These are phyloP conservation scores for Lissonota sp. DNA, from an alignment of 2,888 invertebrate species.

Conservation along the genomic window DNA sequence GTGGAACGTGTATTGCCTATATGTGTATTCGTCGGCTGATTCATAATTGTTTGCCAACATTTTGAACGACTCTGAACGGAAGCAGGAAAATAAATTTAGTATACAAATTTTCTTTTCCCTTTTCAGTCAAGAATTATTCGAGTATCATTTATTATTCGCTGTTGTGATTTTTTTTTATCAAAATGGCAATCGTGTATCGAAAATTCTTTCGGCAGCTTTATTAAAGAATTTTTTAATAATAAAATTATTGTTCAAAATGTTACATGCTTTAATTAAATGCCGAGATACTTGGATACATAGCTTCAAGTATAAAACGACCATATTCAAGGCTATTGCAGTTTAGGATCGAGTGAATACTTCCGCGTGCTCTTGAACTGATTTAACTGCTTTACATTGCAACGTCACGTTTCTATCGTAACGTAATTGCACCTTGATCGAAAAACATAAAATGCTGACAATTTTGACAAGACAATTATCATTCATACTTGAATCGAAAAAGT, in stretches of 20 bases:
- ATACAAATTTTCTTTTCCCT: constrained; percentile 1
- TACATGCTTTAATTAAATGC: too few relatives aligned
- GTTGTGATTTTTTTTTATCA: too few relatives aligned
- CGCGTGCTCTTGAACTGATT: constrained; percentile 52
- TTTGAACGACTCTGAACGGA: too few relatives aligned
- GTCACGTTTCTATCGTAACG: constrained; percentile 23
- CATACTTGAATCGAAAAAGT: background rate
- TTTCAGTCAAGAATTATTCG: background rate
- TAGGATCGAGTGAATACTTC: constrained; percentile 54
- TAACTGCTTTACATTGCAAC: constrained; percentile 12
- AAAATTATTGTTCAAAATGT: too few relatives aligned
- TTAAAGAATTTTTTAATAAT: too few relatives aligned
- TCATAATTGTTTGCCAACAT: constrained; percentile 60
- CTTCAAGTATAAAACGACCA: constrained; percentile 47
- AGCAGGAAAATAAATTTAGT: too few relatives aligned
- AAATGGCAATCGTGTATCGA: too few relatives aligned
- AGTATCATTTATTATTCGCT: background rate
- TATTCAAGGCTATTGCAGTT: constrained; percentile 55
- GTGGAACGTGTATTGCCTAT: background rate
- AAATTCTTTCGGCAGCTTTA: too few relatives aligned
- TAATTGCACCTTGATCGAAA: too few relatives aligned
- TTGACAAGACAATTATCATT: too few relatives aligned
- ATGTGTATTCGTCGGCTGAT: constrained; percentile 19
- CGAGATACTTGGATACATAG: background rate
- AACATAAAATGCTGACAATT: too few relatives aligned